These are phyloP conservation scores for Struthidea cinerea DNA, from an alignment of 2,113 vertebrate species.

Conservation along the genomic window DNA sequence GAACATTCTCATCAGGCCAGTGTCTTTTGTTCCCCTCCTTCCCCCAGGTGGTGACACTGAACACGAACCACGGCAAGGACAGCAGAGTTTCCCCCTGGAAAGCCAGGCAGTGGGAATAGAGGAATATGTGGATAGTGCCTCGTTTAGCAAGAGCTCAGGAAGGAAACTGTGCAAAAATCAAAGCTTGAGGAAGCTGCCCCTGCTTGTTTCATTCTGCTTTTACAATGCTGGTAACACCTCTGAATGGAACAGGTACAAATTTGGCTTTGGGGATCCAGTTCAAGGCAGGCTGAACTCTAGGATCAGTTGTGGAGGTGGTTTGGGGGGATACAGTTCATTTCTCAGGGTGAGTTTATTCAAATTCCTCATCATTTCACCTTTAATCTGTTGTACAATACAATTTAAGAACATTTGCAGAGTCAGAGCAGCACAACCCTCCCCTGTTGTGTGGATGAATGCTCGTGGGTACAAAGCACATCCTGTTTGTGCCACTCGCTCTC, in stretches of 20 bases:
- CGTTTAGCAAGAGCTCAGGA: not conserved
- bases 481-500: not conserved
- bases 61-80: fast-evolving
- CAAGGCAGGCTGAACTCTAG: not conserved
- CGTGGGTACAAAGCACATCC: not conserved
- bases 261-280: not conserved
- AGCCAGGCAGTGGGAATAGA: not conserved
- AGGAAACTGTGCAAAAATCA: not conserved
- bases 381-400: not conserved
- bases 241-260: not conserved
- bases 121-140: not conserved
- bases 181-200: not conserved
- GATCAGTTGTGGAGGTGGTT: not conserved
- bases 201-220: not conserved
- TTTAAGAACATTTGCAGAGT: not conserved
- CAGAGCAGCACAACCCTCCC: not conserved
- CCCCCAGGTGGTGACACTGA: not conserved
- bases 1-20: not conserved
- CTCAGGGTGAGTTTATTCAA: not conserved
- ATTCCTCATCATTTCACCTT: not conserved
- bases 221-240: fast-evolving
- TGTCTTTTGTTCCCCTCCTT: not conserved
- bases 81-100: not conserved
- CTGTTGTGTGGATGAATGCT: not conserved
- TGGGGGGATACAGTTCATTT: not conserved